These are phyloP conservation scores for Chinchilla lanigera DNA, from an alignment of 2,113 vertebrate species.

Conservation along the genomic window DNA sequence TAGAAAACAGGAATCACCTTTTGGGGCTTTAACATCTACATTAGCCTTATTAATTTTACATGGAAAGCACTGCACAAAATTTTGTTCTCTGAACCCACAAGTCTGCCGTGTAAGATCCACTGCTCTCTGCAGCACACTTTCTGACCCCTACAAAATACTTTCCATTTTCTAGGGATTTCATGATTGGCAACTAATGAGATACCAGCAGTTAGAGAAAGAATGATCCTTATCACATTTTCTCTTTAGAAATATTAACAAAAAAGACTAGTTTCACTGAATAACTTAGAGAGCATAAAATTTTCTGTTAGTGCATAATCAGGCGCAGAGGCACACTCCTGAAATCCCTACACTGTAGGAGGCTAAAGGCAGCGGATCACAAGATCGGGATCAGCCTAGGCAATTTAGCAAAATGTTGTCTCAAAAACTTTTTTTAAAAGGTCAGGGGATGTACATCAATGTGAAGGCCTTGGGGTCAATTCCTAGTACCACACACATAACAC, in stretches of 20 bases:
- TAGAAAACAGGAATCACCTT: conserved; percentile 25
- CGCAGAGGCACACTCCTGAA: not conserved
- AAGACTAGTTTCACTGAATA: not conserved
- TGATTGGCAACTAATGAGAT: conserved; percentile 30
- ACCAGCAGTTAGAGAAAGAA: not conserved
- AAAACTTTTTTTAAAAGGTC: not conserved
- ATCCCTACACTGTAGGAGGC: not conserved
- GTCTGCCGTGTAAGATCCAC: not conserved
- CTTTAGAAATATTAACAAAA: not conserved
- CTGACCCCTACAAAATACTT: not conserved
- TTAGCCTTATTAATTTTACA: conserved; percentile 54
- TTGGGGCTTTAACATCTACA: conserved; percentile 48
- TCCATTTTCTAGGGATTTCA: not conserved
- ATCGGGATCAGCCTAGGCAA: not conserved
- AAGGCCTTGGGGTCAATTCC: not conserved
- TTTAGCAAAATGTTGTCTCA: not conserved
- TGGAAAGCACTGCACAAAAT: not conserved
- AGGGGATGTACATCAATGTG: not conserved
- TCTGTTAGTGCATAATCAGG: not conserved
- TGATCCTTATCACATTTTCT: not conserved
- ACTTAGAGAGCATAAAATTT: not conserved
- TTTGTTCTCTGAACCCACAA: not conserved
- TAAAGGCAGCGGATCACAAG: not conserved
- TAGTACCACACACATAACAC: not conserved
- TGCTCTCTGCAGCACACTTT: not conserved